phyloP scores from a whole-genome alignment of 2,888 invertebrate genomes.

The Tenthredo amoena region DNA sequence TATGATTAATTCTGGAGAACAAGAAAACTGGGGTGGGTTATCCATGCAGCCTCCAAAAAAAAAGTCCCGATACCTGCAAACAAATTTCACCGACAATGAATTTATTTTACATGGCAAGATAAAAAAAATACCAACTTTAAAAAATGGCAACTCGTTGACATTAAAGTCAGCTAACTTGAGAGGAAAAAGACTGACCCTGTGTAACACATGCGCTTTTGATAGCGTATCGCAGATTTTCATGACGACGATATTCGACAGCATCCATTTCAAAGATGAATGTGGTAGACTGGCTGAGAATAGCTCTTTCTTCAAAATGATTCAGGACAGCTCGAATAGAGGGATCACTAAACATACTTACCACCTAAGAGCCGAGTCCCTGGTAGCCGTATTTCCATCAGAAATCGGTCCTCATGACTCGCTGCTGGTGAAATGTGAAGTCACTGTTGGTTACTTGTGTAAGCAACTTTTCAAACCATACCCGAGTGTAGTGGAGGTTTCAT shows the following conservation, averaged over 20 bases:
- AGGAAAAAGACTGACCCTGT: neutral
- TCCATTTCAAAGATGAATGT: neutral
- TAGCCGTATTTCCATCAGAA: neutral
- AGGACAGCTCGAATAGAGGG: neutral
- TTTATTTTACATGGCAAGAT: conserved; percentile 6
- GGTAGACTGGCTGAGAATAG: neutral
- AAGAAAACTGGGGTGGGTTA: conserved; percentile 18
- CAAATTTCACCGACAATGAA: neutral
- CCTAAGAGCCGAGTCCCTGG: neutral
- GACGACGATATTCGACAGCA: conserved; percentile 11
- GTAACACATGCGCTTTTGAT: conserved; percentile 10
- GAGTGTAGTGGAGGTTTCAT: neutral
- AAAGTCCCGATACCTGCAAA: neutral
- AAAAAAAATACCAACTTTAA: neutral
- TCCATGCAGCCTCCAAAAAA: neutral
- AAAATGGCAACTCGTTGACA: neutral
- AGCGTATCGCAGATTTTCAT: neutral
- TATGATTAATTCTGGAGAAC: neutral
- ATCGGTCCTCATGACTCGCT: neutral
- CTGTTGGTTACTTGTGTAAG: neutral
- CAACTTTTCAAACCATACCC: neutral
- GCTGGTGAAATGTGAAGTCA: neutral
- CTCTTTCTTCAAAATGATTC: neutral
- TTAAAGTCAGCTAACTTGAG: neutral
- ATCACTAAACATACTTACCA: neutral